Conservation (phyloP, 2,797 vertebrate genomes). For the Sparus aurata region DNA sequence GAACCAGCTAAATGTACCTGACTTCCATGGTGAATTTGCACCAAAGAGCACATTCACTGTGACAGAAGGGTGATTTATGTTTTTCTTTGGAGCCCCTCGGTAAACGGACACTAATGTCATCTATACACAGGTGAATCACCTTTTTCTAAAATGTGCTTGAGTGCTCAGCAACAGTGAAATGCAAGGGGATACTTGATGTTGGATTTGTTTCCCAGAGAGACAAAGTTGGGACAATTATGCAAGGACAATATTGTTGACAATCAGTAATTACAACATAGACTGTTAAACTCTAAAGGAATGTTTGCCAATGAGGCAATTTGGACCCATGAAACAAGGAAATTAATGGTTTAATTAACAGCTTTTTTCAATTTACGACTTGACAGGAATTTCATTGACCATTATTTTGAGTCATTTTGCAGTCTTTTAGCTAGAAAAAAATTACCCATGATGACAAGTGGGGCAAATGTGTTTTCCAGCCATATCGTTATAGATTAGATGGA, state of each 20-base stretch:
- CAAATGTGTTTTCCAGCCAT: conserved; percentile 64
- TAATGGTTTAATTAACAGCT: conserved; percentile 51
- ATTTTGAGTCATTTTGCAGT: conserved; percentile 42
- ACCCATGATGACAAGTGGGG: conserved; percentile 52
- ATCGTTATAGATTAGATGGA: conserved; percentile 71
- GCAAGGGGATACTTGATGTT: conserved; percentile 27
- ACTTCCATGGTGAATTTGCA: conserved; percentile 52
- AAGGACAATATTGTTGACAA: conserved; percentile 50
- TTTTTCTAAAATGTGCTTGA: conserved; percentile 27
- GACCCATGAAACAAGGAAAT: conserved; percentile 41
- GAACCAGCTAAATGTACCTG: conserved; percentile 53
- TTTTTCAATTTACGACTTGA: conserved; percentile 53
- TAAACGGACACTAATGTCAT: conserved; percentile 54
- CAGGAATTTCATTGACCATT: conserved; percentile 41
- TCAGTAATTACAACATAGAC: conserved; percentile 45
- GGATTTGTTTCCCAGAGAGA: conserved; percentile 40
- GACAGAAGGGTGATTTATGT: conserved; percentile 59
- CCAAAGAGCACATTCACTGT: conserved; percentile 54
- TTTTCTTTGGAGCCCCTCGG: conserved; percentile 40
- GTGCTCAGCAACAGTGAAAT: conserved; percentile 19
- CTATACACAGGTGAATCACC: conserved; percentile 43
- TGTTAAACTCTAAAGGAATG: conserved; percentile 32
- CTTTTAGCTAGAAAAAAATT: conserved; percentile 40
- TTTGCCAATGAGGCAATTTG: conserved; percentile 58
- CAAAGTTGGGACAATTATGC: conserved; percentile 43